Evolutionary conservation across 2,797 vertebrate genomes (phyloP), one percentile per base, ranked within the genome.

Genomic region (Microchirus variegatus): DNA sequence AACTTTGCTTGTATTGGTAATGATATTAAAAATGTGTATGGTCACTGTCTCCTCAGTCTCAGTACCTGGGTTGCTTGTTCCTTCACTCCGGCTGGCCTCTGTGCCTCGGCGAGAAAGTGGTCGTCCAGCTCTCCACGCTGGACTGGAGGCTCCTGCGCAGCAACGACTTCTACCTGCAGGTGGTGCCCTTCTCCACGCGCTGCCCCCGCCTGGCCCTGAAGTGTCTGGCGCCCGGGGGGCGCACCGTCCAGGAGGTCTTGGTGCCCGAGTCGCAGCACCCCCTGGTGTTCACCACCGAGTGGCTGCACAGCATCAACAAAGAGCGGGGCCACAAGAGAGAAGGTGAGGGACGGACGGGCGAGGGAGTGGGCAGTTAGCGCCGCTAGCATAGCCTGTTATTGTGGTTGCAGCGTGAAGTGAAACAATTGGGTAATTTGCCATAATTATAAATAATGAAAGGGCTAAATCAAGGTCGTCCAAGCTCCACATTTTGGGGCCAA

Each of bases 111-210:
- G 95, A 96, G 79, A 95, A 95, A 74, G 93, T 97, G 56, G 94
- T 96, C 0, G 94, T 97, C 6, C 96, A 97, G 73, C 92, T 97
- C 19, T 95, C 95, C n/a, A 95, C 96, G 12, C 72, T 97, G 64
- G 95, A 96, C 77, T 97, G 96, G 95, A 94, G 95, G 87, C 91
- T 94, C 49, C 91, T 97, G 70, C 93, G 92, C 63, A 90, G 93
- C 1, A 95, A 95, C 12, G 96, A 97, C 90, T 97, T 97, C 93
- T 97, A 97, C 89, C 92, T 97, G 51, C 96, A 97, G 86, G 95
- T 97, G 75, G 95, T 96, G 52, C 96, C 96, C 63, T 96, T 95
- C 63, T 94, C 94, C 15, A 95, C 94, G 0, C 94, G 95, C 37
- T 94, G 95, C 57, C 95, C 96, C 6, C 92, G 95, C 1, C 88